Base-by-base conservation (phyloP, 2,888 invertebrate species). In the Nemoura dubitans region DNA sequence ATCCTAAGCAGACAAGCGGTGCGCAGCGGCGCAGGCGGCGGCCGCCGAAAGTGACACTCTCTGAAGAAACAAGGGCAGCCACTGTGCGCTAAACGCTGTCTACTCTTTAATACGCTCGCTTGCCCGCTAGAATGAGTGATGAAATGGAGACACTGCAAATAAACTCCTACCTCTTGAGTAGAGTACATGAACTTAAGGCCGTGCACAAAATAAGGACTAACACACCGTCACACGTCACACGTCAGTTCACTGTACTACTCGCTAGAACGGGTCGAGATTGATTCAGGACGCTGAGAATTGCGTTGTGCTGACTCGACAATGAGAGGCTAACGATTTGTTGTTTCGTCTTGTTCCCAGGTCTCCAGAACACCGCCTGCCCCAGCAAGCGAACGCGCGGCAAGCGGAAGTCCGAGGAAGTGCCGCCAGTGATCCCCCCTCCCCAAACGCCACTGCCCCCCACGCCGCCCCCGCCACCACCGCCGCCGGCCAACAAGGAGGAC, bases 401-500 rank as follows among this genome's bases (percentile, higher is more conserved):
- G 86, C 87, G 88, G 85, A 88, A 88, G 86, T 82, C 89, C 78
- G 87, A 87, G 76, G 88, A 86, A 76, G 28, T 7, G 30, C 86
- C 86, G 89, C 89, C 90, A 90, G 86, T 89, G 90, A 36, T 6
- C 36, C 36, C 87, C 89, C 21, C 59, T 3, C 59, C 59, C 21
- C 10, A 2, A 59, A 10, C 59, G 59, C 59, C 59, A 2, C 59
- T 21, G 21, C 59, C 59, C 16, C 59, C 59, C 21, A 10, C 59
- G 14, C 59, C 59, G 16, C 59, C 59, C 14, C 14, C 59, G 59
- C 89, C 85, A 43, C 89, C 85, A 43, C 80, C 85, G 76, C 86
- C 86, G 82, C 85, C 85, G 26, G 87, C 83, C 43, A 87, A 88
- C 76, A 88, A 85, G 30, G 89, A 89, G 87, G 89, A 89, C 87